Conservation (phyloP, 2,888 invertebrate species). For the Dryocosmus kuriphilus region DNA sequence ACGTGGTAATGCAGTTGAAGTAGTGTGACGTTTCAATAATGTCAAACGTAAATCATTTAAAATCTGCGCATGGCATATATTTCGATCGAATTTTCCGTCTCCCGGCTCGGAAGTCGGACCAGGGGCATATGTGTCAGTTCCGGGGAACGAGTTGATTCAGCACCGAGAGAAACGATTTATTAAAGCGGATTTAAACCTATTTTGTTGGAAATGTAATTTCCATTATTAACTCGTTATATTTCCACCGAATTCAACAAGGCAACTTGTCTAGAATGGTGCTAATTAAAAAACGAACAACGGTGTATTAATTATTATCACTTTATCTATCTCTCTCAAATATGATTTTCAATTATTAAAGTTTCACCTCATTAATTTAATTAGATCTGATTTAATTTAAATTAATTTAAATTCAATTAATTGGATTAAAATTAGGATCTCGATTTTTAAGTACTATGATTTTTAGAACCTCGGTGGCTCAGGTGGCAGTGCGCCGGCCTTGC, state of each 20-base stretch:
- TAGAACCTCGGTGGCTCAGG: too few species aligned
- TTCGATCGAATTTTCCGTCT: constrained; percentile 33
- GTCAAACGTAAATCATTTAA: constrained; percentile 39
- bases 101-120: constrained; percentile 9
- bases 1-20: constrained; percentile 18
- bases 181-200: constrained; percentile 28
- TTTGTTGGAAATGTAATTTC: constrained; percentile 24
- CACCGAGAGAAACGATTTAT: constrained; percentile 34
- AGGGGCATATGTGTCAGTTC: constrained; percentile 37
- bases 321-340: not conserved
- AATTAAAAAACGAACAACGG: constrained; percentile 10
- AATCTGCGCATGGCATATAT: constrained; percentile 36
- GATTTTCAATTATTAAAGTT: not conserved
- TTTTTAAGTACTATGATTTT: too few species aligned
- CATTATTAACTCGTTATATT: constrained; percentile 36
- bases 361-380: not conserved
- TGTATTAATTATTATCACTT: constrained; percentile 6
- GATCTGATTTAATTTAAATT: too few species aligned
- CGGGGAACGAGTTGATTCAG: constrained; percentile 34
- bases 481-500: too few species aligned
- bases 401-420: too few species aligned
- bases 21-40: constrained; percentile 25
- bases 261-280: not conserved
- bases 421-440: too few species aligned
- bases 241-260: constrained; percentile 8